phyloP scores from a whole-genome alignment of 2,797 vertebrate genomes.

The Tokudaia tokunoshimensis region DNA sequence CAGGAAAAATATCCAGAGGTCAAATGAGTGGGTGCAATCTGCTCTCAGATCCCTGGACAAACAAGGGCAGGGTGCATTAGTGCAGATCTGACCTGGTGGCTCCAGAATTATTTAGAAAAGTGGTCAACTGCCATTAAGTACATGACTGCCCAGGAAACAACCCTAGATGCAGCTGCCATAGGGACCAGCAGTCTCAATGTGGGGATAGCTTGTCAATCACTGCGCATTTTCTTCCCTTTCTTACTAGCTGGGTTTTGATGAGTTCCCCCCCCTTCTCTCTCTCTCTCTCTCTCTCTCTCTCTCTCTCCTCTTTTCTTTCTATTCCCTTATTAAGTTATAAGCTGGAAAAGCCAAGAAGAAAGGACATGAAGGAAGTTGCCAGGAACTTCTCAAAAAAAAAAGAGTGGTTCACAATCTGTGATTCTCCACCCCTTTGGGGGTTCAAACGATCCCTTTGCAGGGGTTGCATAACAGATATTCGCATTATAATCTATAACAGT shows the following conservation, averaged over 20 bases:
- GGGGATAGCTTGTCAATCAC: background rate
- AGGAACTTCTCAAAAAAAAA: background rate
- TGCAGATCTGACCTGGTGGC: background rate
- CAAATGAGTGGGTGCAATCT: slow-evolving; percentile 31
- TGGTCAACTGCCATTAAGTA: background rate
- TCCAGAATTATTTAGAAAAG: slow-evolving; percentile 60
- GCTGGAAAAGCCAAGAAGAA: background rate
- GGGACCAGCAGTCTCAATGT: background rate
- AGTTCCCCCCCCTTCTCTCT: background rate
- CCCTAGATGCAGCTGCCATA: background rate
- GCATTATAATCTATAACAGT: background rate
- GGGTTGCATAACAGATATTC: background rate
- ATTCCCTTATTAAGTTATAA: background rate
- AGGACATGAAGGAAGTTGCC: background rate
- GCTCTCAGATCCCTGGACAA: slow-evolving; percentile 34
- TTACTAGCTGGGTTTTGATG: background rate
- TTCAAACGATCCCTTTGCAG: background rate
- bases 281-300: no score
- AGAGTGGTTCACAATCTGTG: background rate
- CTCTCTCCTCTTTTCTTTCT: no score
- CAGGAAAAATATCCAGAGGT: slow-evolving; percentile 51
- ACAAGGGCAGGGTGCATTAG: slow-evolving; percentile 47
- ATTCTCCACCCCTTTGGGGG: background rate
- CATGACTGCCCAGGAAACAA: slow-evolving; percentile 36
- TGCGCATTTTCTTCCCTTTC: background rate